Evolutionary conservation across 2,113 vertebrate genomes (phyloP).

Genomic region (Chaetura pelagica): DNA sequence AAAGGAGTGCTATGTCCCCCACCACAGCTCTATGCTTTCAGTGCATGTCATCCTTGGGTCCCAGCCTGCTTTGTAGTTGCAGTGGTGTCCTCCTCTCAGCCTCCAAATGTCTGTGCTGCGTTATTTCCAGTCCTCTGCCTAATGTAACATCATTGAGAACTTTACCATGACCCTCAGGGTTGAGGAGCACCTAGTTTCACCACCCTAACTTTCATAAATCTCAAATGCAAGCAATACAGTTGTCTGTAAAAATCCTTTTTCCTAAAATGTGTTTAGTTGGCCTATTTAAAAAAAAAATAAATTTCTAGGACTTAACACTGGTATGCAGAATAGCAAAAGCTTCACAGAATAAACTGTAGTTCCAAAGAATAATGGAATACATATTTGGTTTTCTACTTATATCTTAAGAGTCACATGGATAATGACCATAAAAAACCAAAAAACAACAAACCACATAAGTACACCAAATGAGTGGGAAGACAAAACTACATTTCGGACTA

Average conservation of each 20-base stretch:
- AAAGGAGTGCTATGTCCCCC: neutral
- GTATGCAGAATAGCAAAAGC: neutral
- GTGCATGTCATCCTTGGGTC: neutral
- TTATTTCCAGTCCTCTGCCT: neutral
- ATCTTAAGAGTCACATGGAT: neutral
- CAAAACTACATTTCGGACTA: neutral
- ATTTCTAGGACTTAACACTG: neutral
- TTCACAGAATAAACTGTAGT: neutral
- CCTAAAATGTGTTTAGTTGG: neutral
- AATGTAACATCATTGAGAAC: neutral
- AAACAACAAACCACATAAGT: neutral
- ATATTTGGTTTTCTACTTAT: neutral
- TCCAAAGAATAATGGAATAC: neutral
- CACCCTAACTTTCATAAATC: neutral
- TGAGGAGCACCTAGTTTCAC: neutral
- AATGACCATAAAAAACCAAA: neutral
- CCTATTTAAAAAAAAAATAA: neutral
- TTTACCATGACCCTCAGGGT: neutral
- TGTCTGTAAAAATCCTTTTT: neutral
- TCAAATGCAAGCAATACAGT: neutral
- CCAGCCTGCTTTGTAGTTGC: neutral
- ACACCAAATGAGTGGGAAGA: neutral
- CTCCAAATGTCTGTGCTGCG: neutral
- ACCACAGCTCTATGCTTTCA: neutral
- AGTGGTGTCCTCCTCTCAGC: neutral